Evolutionary conservation across 2,113 vertebrate genomes (phyloP), one percentile per base, ranked within the genome.

Genomic region (Alosa alosa): DNA sequence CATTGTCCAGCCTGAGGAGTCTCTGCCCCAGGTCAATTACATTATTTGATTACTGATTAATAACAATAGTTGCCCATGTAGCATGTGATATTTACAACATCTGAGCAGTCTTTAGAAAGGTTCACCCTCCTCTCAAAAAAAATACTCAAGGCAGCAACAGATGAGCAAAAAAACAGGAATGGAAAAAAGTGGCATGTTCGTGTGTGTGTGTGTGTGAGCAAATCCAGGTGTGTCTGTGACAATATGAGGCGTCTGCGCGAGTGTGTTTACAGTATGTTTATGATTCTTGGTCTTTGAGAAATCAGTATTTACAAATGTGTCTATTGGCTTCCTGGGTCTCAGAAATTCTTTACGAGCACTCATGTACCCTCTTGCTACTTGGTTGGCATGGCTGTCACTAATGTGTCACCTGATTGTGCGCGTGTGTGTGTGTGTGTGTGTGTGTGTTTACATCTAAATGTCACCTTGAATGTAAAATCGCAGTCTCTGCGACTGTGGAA

Each of bases 51-150:
- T 45, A 84, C 82, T 36, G 45, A 86, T 88, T 39, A 83, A 81
- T 41, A 22, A 86, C 50, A 82, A 84, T 87, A 49, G 84, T 36
- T 6, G 39, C 82, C 49, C 85, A 36, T 84, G 86, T 47, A n/a
- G 78, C 49, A 75, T 55, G 52, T 87, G 87, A 87, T 72, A 92
- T 88, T 91, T 91, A 93, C 88, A 91, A 84, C 22, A 4, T 75
- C 68, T 84, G 89, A 50, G 87, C 88, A 88, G 87, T 86, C 85
- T 83, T 46, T 45, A 84, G 72, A 47, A 36, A 36, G 25, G 55
- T 64, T 45, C 84, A 44, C 36, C 75, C 17, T 52, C 60, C 17
- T 49, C 60, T 81, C 83, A 86, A 86, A 87, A 81, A 25, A 75
- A 85, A 31, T 6, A 72, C 64, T 78, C 84, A 87, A 89, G 89